Conservation (phyloP, 2,888 invertebrate genomes). For the Leuctra nigra region DNA sequence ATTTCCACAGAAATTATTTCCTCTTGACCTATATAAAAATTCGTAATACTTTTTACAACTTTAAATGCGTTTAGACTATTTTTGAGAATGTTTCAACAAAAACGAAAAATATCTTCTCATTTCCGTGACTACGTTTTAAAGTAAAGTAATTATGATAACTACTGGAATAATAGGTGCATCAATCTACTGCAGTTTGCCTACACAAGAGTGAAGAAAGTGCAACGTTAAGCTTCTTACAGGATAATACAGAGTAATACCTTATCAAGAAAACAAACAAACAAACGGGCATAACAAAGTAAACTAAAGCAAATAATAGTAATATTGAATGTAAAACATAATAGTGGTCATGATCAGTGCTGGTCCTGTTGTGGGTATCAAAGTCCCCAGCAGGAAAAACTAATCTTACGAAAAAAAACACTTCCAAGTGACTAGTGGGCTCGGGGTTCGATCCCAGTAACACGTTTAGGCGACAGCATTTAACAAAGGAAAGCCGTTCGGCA, state of each 20-base stretch:
- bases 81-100: constrained; percentile 9
- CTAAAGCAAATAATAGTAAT: constrained; percentile 25
- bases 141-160: no score
- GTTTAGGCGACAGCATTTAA: constrained; percentile 22
- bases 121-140: no score
- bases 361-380: constrained; percentile 18
- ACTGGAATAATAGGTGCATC: constrained; percentile 37
- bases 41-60: constrained; percentile 39
- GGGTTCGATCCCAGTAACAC: constrained; percentile 17
- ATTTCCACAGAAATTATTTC: constrained; percentile 44
- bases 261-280: constrained; percentile 26
- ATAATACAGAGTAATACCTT: constrained; percentile 2
- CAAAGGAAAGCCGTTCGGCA: constrained; percentile 30
- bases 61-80: constrained; percentile 34
- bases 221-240: no score
- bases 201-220: no score
- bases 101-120: background rate
- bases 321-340: constrained; percentile 25
- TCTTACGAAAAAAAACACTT: no score
- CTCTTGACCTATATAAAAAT: constrained; percentile 37
- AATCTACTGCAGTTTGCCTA: no score
- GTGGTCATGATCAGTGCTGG: constrained; percentile 26
- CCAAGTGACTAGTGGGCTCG: constrained; percentile 28
- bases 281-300: constrained; percentile 33
- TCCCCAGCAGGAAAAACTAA: constrained; percentile 20